Base-by-base conservation (phyloP, 1,140 invertebrate species). In the Phymorhynchus buccinoides region DNA sequence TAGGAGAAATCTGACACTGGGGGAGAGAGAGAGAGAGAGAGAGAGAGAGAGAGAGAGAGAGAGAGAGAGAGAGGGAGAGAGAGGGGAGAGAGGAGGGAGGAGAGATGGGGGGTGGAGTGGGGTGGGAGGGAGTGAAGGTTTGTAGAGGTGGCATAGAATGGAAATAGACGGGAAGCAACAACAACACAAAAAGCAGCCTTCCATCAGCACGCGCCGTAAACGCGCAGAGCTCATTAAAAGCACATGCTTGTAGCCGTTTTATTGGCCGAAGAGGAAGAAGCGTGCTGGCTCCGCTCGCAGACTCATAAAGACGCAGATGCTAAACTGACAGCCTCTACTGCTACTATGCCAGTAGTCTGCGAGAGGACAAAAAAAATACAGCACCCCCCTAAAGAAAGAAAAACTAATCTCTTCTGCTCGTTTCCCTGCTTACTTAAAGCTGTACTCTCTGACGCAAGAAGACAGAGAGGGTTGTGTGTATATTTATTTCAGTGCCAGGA, bases 211-310 rank as follows among this genome's bases (percentile, higher is more conserved):
- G 56, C 12, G 56, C 56, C n/a, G 56, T 18, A 9, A 18, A 18
- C 56, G 56, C 56, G 56, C 56, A 62, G 18, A 62, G 56, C 56
- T 62, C 56, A 62, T 62, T 62, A 62, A 62, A 62, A 62, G 56
- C 56, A 62, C 56, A 27, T 62, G 56, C 56, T 27, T 62, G 56
- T 62, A 62, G 56, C 56, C n/a, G 12, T 62, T 62, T 62, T 62
- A 62, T 62, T 62, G 56, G 56, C 22, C 14, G 56, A 62, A 27
- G 56, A 62, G n/a, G 14, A n/a, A 62, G 56, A 62, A 62, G 14
- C 22, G 56, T 62, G 56, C 56, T 27, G 56, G 14, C 56, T 27
- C 56, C 56, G 56, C 56, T 16, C 56, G 12, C 56, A 6, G 56
- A 27, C 56, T 62, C 14, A 62, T 62, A 62, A 62, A 62, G 56